Evolutionary conservation across 2,113 vertebrate genomes (phyloP).

Genomic region (Emydura subglobosa): DNA sequence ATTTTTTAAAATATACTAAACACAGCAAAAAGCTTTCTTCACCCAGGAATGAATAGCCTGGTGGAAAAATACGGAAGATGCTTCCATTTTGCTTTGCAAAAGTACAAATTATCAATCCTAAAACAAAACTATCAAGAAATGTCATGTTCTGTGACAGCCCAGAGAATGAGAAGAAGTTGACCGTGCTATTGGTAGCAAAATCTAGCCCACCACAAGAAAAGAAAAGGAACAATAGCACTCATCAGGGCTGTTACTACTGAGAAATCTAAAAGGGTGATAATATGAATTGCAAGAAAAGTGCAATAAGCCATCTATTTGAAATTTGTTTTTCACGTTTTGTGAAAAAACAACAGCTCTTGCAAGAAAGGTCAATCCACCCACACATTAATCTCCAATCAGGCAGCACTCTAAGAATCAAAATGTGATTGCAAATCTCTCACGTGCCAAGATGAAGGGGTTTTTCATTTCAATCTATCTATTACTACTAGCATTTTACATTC

Average conservation of each 20-base stretch:
- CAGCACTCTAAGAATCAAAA: conserved; percentile 78
- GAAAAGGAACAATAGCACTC: conserved; percentile 24
- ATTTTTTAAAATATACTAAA: not conserved
- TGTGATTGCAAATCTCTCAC: conserved; percentile 75
- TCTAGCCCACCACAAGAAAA: not conserved
- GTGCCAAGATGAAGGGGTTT: conserved; percentile 71
- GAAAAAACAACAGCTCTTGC: conserved; percentile 74
- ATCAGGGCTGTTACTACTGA: conserved; percentile 39
- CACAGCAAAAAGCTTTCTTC: not conserved
- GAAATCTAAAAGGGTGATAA: conserved; percentile 68
- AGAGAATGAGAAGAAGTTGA: conserved; percentile 54
- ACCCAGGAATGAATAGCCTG: not conserved
- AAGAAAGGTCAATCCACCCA: conserved; percentile 77
- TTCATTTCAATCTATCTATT: conserved; percentile 68
- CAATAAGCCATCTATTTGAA: conserved; percentile 73
- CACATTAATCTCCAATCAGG: conserved; percentile 76
- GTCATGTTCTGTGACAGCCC: conserved; percentile 22
- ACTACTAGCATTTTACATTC: conserved; percentile 69
- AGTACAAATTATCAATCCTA: conserved; percentile 31
- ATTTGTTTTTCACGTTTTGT: conserved; percentile 82
- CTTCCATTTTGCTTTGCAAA: conserved; percentile 39
- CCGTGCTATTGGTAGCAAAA: conserved; percentile 48
- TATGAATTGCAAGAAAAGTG: conserved; percentile 69
- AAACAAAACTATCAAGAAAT: conserved; percentile 23
- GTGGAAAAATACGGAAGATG: not conserved